phyloP scores from a whole-genome alignment of 2,888 invertebrate genomes.

The Ennomos erosarius region DNA sequence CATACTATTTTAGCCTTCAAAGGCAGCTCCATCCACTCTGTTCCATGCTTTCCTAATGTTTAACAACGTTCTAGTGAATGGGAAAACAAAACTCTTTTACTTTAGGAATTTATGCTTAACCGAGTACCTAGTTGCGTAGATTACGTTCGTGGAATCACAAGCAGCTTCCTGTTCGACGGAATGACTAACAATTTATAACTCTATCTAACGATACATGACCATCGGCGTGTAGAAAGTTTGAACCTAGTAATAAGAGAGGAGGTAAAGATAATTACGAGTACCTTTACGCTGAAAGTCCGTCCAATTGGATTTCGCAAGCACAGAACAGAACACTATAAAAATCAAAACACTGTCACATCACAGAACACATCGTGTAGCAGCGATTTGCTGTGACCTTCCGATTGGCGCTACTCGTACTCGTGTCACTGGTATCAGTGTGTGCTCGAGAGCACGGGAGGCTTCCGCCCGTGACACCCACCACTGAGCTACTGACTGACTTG shows the following conservation, averaged over 20 bases:
- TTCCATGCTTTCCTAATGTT: no score
- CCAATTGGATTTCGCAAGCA: slow-evolving; percentile 8
- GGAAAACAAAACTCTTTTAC: slow-evolving; percentile 7
- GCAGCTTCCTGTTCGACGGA: slow-evolving; percentile 31
- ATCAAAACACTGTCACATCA: slow-evolving; percentile 18
- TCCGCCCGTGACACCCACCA: slow-evolving; percentile 64
- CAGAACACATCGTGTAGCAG: slow-evolving; percentile 12
- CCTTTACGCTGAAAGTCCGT: slow-evolving; percentile 3
- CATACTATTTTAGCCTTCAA: no score
- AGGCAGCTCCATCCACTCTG: no score
- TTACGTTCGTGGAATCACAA: slow-evolving; percentile 38
- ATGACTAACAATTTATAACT: slow-evolving; percentile 22
- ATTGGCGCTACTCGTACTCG: slow-evolving; percentile 39
- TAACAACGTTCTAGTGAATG: no score
- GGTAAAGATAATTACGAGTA: not conserved
- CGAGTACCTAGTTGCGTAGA: slow-evolving; percentile 21
- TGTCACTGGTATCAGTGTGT: slow-evolving; percentile 44
- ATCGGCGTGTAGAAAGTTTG: slow-evolving; percentile 12
- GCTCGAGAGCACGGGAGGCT: slow-evolving; percentile 66
- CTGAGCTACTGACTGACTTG: slow-evolving; percentile 42
- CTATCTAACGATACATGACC: slow-evolving; percentile 6
- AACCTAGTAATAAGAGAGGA: slow-evolving; percentile 1
- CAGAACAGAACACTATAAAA: slow-evolving; percentile 5
- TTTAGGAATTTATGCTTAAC: slow-evolving; percentile 26
- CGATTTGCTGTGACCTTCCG: slow-evolving; percentile 33